Evolutionary conservation across 2,888 invertebrate species (phyloP), one percentile per base, ranked within the genome.

Genomic region (Zeuzera pyrina): DNA sequence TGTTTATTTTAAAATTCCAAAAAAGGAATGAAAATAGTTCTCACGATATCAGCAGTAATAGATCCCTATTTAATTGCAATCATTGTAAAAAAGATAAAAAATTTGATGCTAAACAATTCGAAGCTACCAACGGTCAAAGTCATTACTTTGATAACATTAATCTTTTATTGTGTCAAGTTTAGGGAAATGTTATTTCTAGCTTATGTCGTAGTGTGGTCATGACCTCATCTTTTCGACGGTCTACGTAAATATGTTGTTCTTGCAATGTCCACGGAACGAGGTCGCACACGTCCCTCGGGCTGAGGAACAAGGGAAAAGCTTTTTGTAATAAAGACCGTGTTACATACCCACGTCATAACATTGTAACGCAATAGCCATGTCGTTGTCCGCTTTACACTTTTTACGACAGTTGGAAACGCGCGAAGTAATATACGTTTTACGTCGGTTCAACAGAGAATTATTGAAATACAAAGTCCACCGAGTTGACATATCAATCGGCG

Each of bases 401-500:
- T 42, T 34, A 38, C 29, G 33, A 25, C 21, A 27, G 30, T 40
- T 31, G 10, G 29, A 28, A 34, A 29, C 25, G 27, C 29, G 32
- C 23, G 27, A 29, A 29, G 24, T 24, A 31, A 30, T 33, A 25
- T 29, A 12, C 19, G 12, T 33, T 26, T 12, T 12, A 11, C 22
- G 22, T 22, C 22, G 7, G 10, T n/a, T 22, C 22, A 11, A 22
- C n/a, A n/a, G n/a, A n/a, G n/a, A n/a, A n/a, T n/a, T n/a, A n/a
- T n/a, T n/a, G n/a, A n/a, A n/a, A n/a, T n/a, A n/a, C n/a, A n/a
- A n/a, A n/a, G n/a, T n/a, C n/a, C n/a, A n/a, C n/a, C 34, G 34
- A 53, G 50, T 56, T 59, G 64, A 62, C 59, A 56, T 44, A 62
- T 58, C 57, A 65, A 65, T 64, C 63, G 58, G 51, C 47, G 61